phyloP scores from a whole-genome alignment of 2,113 vertebrate species.

The Eidolon helvum region DNA sequence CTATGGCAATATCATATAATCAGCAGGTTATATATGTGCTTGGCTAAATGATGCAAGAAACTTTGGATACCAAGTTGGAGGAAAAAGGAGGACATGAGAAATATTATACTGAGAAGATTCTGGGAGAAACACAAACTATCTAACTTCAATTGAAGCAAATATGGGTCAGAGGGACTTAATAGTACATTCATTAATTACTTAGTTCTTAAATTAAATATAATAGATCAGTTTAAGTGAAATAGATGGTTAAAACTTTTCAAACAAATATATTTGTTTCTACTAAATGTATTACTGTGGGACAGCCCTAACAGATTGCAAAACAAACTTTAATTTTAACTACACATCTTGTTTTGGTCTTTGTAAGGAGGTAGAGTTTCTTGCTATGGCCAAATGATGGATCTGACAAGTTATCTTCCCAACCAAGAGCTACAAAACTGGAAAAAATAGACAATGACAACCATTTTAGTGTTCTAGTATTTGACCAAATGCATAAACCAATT shows the following conservation, averaged over 20 bases:
- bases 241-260: neutral
- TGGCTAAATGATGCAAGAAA: conserved; percentile 13
- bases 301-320: neutral
- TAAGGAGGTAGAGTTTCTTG: neutral
- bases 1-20: neutral
- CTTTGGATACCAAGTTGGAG: neutral
- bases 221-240: neutral
- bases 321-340: neutral
- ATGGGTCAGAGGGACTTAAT: neutral
- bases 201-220: neutral
- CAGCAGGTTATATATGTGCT: neutral
- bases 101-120: neutral
- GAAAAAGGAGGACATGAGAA: neutral
- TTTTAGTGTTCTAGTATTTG: neutral
- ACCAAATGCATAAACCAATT: neutral
- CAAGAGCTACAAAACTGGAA: neutral
- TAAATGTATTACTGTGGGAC: neutral
- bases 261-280: neutral
- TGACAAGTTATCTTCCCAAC: neutral
- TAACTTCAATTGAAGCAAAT: neutral
- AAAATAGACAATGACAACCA: neutral
- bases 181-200: neutral
- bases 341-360: neutral
- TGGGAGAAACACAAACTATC: neutral
- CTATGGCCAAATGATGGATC: neutral